Evolutionary conservation across 2,888 invertebrate genomes (phyloP).

Genomic region (Strigamia crassipes): DNA sequence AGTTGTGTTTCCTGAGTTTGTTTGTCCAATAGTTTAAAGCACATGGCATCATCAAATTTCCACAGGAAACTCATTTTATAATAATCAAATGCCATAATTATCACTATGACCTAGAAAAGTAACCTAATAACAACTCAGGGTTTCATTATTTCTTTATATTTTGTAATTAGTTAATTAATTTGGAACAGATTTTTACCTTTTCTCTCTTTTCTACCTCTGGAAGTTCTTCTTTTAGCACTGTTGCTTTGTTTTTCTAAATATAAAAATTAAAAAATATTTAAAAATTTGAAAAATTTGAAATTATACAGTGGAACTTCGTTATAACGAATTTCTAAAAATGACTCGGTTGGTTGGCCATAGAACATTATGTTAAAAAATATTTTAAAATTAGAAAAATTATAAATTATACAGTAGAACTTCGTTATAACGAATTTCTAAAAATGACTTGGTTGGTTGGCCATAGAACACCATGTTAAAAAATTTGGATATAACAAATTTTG

Average conservation of each 20-base stretch:
- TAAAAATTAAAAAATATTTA: too few relatives aligned
- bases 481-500: too few relatives aligned
- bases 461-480: too few relatives aligned
- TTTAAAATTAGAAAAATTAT: background rate
- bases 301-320: too few relatives aligned
- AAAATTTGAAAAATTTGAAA: too few relatives aligned
- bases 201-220: constrained; percentile 4
- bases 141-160: background rate
- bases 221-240: background rate
- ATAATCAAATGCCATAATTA: constrained; percentile 3
- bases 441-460: too few relatives aligned
- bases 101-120: constrained; percentile 8
- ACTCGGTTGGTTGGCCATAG: too few relatives aligned
- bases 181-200: background rate
- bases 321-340: too few relatives aligned
- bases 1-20: constrained; percentile 14
- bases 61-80: constrained; percentile 2
- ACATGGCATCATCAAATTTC: background rate
- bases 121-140: too few relatives aligned
- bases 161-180: background rate
- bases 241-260: background rate
- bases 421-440: too few relatives aligned
- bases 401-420: too few relatives aligned
- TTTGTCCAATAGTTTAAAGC: constrained; percentile 25
- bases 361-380: too few relatives aligned